Evolutionary conservation across 1,140 invertebrate species (phyloP), one percentile per base, ranked within the genome.

Genomic region (Drosophila sechellia): DNA sequence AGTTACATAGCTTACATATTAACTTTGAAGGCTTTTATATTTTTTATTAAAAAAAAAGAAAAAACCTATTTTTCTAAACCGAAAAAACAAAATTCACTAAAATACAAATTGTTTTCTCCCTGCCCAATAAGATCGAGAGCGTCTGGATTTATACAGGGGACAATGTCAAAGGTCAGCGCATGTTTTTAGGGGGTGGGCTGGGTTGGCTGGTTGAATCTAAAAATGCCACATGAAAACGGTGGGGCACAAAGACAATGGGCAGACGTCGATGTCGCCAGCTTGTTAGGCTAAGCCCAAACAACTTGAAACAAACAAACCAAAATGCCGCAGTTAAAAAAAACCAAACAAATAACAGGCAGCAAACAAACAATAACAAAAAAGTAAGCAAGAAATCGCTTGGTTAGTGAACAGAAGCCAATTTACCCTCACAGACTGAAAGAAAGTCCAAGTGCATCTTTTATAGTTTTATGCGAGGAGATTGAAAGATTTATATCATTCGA

Each of bases 101-200:
- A 20, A 43, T 20, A 12, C 8, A 1, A 11, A 45, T 45, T 12
- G 4, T 48, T 35, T 48, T 59, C 13, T 13, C 12, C 1, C 37
- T 35, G n/a, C 42, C 20, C 10, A 65, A 37, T 52, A n/a, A 35
- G 46, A 48, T 54, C 53, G 37, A 27, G 17, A 56, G 60, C 49
- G 17, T 0, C 5, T 42, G 15, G n/a, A 4, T 13, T 35, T 27
- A 43, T 22, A 40, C 70, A 37, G 60, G 58, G 65, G 58, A 34
- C 83, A 64, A 73, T 66, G 81, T 89, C 84, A 89, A 60, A 89
- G 84, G 83, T 89, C 85, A 80, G 85, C 73, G 72, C 84, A 75
- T 89, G 84, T 89, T 73, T 74, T 70, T 15, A 65, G 59, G 81
- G 83, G 78, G 42, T 39, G 66, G 50, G 53, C 43, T 49, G 64